These are phyloP conservation scores for Spatulosminthurus flaviceps DNA, from an alignment of 2,888 invertebrate species.

Conservation along the genomic window DNA sequence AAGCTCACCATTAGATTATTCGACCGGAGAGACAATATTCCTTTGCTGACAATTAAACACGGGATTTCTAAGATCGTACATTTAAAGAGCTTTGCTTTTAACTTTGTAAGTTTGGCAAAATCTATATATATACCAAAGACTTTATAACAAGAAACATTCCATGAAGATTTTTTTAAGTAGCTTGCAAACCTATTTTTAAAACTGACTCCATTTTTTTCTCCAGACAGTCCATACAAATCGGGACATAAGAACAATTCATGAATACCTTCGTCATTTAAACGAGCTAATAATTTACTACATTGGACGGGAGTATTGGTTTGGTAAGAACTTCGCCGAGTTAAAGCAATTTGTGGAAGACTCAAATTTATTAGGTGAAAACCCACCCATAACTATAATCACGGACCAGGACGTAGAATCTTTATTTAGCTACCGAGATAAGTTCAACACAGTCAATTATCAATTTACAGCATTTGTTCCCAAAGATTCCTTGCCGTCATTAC, in stretches of 20 bases:
- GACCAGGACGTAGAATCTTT: neutral
- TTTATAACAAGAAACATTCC: too few relatives aligned
- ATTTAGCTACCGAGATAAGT: neutral
- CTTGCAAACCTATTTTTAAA: too few relatives aligned
- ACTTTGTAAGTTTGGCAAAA: constrained; percentile 6
- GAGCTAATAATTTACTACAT: neutral
- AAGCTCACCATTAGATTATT: neutral
- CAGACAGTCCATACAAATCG: neutral
- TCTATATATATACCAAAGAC: too few relatives aligned
- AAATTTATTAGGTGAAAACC: neutral
- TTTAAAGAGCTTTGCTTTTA: neutral
- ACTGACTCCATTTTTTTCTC: neutral
- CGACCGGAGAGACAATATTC: neutral
- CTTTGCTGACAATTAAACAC: neutral
- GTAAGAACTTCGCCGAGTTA: neutral
- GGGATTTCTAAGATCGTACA: neutral
- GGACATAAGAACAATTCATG: neutral
- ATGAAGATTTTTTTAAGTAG: too few relatives aligned
- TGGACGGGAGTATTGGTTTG: neutral
- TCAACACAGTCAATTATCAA: constrained; percentile 7
- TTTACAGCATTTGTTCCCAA: constrained; percentile 7
- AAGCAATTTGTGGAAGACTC: neutral
- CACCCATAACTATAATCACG: neutral
- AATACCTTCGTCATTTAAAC: neutral
- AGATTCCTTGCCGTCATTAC: too few relatives aligned